Evolutionary conservation across 2,888 invertebrate genomes (phyloP), one percentile per base, ranked within the genome.

Genomic region (Endotricha flammealis): DNA sequence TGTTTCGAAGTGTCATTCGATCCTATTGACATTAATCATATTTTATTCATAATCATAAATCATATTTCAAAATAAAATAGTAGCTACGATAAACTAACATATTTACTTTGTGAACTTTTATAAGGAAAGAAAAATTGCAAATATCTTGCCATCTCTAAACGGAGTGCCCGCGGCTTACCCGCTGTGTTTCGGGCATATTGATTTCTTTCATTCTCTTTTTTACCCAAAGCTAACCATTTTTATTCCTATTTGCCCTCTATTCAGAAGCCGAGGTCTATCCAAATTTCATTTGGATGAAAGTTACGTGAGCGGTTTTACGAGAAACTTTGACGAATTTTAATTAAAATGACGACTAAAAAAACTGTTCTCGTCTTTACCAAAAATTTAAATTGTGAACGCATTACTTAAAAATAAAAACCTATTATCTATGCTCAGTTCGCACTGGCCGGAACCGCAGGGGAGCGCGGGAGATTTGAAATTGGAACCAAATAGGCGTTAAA

Each of bases 401-500:
- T 5, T 41, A 36, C 37, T 49, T 53, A 62, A 59, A 77, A 73
- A 82, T 77, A 82, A 80, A 79, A 80, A 71, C 61, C 68, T 64
- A 78, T 82, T 83, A 81, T 82, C 69, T 70, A 73, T 71, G 68
- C 67, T 62, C 68, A 60, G 64, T 72, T 83, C 79, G 71, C 65
- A 64, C 68, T 78, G 82, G 66, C 78, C 78, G 78, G 77, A 77
- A 75, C 72, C 71, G 67, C 72, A 69, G 76, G 72, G 83, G 82
- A 76, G 79, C 79, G 83, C 86, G 79, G 65, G 66, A 82, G 77
- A 86, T 88, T 89, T 87, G 88, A 85, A 80, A 83, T 86, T 87
- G 88, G 86, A 88, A 80, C 82, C 89, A 90, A 89, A 90, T 90
- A 89, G 88, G 90, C 90, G 89, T 89, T 89, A 90, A 90, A 90